These are phyloP conservation scores for Distichodus sexfasciatus DNA, from an alignment of 2,797 vertebrate genomes.

Conservation along the genomic window DNA sequence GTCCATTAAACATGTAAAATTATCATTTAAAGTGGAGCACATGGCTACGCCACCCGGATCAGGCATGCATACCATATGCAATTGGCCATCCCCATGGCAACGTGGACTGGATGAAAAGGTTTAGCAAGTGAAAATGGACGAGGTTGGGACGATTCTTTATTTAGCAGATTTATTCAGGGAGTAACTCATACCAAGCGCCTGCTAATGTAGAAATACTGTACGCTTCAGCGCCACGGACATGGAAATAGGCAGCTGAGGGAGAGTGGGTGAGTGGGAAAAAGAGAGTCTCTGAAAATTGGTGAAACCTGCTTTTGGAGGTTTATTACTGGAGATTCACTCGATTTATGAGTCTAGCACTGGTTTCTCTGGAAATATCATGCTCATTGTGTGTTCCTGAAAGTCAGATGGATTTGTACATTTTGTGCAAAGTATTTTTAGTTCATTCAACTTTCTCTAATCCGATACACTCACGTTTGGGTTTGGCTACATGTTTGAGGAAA, in stretches of 20 bases:
- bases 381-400: too few relatives aligned
- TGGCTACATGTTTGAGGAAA: too few relatives aligned
- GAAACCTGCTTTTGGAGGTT: background rate
- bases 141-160: slow-evolving; percentile 68
- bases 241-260: background rate
- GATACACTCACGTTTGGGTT: too few relatives aligned
- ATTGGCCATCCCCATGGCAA: slow-evolving; percentile 87
- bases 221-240: slow-evolving; percentile 2
- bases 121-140: slow-evolving; percentile 66
- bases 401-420: too few relatives aligned
- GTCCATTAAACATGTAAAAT: slow-evolving; percentile 81
- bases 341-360: too few relatives aligned
- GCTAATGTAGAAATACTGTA: slow-evolving; percentile 44
- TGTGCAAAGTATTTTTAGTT: too few relatives aligned
- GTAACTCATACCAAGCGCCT: slow-evolving; percentile 62
- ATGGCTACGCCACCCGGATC: slow-evolving; percentile 70
- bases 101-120: slow-evolving; percentile 71
- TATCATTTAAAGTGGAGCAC: slow-evolving; percentile 78
- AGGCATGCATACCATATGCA: slow-evolving; percentile 87
- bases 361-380: too few relatives aligned
- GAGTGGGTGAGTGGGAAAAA: background rate
- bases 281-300: background rate
- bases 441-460: too few relatives aligned
- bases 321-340: background rate
- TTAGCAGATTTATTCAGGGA: slow-evolving; percentile 64